These are phyloP conservation scores for Sorex maritimensis DNA, from an alignment of 2,797 vertebrate genomes.

Conservation along the genomic window DNA sequence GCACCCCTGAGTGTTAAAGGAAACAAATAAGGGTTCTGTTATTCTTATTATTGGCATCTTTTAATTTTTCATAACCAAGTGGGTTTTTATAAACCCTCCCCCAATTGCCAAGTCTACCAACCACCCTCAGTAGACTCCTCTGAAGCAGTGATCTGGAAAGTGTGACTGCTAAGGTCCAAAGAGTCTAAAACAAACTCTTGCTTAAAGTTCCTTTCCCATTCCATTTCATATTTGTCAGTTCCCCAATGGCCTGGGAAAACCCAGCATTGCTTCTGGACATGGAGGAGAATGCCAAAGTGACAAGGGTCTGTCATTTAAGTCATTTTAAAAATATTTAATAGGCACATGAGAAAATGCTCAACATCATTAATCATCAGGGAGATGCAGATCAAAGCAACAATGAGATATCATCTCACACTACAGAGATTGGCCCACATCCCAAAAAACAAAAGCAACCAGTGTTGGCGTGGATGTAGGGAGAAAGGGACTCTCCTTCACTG, in stretches of 20 bases:
- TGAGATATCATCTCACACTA: too few species aligned
- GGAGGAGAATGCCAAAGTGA: constrained; percentile 46
- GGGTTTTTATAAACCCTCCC: constrained; percentile 67
- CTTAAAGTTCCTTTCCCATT: constrained; percentile 32
- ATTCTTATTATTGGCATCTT: constrained; percentile 62
- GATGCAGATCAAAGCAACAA: too few species aligned
- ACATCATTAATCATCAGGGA: too few species aligned
- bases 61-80: constrained; percentile 64
- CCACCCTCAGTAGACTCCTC: background rate
- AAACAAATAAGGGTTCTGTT: background rate
- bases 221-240: constrained; percentile 31
- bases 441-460: too few species aligned
- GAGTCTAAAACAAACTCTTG: constrained; percentile 65
- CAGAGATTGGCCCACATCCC: too few species aligned
- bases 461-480: too few species aligned
- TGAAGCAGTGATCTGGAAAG: constrained; percentile 68
- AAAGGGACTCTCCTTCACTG: too few species aligned
- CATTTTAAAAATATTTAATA: background rate
- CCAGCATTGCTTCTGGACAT: background rate
- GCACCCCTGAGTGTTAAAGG: background rate
- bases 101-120: constrained; percentile 46
- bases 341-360: too few species aligned
- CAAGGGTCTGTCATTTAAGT: constrained; percentile 56
- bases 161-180: constrained; percentile 37
- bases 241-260: background rate